These are phyloP conservation scores for Pseudocheirus occidentalis DNA, from an alignment of 2,797 vertebrate species.

Conservation along the genomic window DNA sequence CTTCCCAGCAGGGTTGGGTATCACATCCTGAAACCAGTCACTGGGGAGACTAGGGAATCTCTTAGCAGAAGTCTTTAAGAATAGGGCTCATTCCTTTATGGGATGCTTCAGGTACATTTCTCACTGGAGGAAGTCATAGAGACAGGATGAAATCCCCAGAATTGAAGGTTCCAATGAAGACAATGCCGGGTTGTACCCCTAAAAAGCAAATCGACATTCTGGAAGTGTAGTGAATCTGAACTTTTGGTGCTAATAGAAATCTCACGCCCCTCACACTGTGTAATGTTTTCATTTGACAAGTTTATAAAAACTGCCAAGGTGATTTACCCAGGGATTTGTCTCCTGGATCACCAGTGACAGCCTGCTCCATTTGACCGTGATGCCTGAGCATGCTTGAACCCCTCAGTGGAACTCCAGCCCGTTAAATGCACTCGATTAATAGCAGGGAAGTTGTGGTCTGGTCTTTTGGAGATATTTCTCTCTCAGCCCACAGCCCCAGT, in stretches of 20 bases:
- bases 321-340: neutral
- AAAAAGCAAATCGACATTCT: constrained; percentile 40
- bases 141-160: neutral
- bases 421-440: neutral
- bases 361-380: neutral
- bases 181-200: constrained; percentile 4
- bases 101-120: neutral
- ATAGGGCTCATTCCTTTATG: neutral
- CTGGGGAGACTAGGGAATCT: neutral
- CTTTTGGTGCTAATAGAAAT: constrained; percentile 28
- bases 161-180: constrained; percentile 1
- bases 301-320: constrained; percentile 43
- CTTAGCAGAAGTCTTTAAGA: neutral
- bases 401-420: neutral
- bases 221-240: constrained; percentile 3
- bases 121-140: neutral
- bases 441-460: neutral
- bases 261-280: neutral
- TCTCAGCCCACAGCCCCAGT: neutral
- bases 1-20: neutral
- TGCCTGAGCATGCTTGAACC: neutral
- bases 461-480: neutral
- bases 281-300: constrained; percentile 50
- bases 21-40: neutral
- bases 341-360: constrained; percentile 17